Evolutionary conservation across 92 coral and sea anemone genomes (phyloP).

Genomic region (Bergia sp.): DNA sequence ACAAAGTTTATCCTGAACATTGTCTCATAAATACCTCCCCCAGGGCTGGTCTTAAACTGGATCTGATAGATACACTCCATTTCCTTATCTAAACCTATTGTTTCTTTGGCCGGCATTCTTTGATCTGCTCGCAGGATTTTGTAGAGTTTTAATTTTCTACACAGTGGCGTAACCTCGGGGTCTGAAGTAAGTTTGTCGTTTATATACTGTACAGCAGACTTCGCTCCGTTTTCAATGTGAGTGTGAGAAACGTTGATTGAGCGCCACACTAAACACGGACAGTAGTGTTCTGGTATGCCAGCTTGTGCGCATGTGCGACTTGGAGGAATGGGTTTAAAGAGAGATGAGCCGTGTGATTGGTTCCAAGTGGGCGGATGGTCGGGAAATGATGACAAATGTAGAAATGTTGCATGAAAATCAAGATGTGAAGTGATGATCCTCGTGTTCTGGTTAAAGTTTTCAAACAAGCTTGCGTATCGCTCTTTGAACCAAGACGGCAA

Average conservation of each 20-base stretch:
- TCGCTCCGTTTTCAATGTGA: conserved; percentile 62
- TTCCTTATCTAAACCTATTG: conserved; percentile 26
- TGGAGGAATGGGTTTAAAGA: conserved; percentile 52
- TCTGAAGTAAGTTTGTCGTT: conserved; percentile 56
- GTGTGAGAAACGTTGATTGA: conserved; percentile 55
- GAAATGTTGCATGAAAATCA: conserved; percentile 78
- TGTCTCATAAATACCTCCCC: conserved; percentile 65
- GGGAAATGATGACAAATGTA: conserved; percentile 63
- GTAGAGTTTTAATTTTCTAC: conserved; percentile 50
- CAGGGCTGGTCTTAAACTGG: conserved; percentile 68
- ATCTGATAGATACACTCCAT: conserved; percentile 67
- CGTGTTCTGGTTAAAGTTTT: conserved; percentile 52
- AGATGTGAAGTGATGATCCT: conserved; percentile 70
- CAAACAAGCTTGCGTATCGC: conserved; percentile 46
- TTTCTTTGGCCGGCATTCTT: conserved; percentile 54
- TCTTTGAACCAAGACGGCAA: conserved; percentile 65
- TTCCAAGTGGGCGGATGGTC: conserved; percentile 29
- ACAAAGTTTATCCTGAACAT: conserved; percentile 42
- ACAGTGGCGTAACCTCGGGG: conserved; percentile 33
- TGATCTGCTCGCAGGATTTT: conserved; percentile 64
- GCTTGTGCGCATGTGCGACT: conserved; percentile 68
- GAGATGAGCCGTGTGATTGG: conserved; percentile 54
- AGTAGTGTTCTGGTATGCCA: conserved; percentile 75
- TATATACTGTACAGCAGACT: conserved; percentile 57
- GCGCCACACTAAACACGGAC: conserved; percentile 74